Conservation (phyloP, 2,888 invertebrate species). For the Thera obeliscata region DNA sequence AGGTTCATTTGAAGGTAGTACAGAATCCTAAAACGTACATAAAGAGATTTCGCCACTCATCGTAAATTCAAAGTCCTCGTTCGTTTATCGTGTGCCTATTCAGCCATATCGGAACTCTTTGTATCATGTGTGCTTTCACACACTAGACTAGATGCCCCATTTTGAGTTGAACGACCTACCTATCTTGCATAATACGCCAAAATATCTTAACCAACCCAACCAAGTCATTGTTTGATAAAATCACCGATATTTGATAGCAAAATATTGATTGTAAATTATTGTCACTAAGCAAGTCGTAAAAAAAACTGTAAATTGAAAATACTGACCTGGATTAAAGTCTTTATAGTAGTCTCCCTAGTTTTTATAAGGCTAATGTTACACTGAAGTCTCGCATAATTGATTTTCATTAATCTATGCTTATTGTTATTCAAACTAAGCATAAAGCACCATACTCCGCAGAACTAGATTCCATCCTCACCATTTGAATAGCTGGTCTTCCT, state of each 20-base stretch:
- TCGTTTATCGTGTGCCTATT: constrained; percentile 63
- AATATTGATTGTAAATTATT: constrained; percentile 38
- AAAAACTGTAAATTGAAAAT: too few species aligned
- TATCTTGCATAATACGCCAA: constrained; percentile 59
- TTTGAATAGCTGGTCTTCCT: too few species aligned
- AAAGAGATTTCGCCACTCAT: constrained; percentile 58
- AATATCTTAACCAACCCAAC: constrained; percentile 46
- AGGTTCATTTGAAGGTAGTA: neutral
- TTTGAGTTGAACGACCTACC: constrained; percentile 72
- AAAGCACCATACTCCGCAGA: too few species aligned
- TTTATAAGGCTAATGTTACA: too few species aligned
- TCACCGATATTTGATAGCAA: constrained; percentile 44
- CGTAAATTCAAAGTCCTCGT: constrained; percentile 58
- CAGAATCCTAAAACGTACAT: constrained; percentile 38
- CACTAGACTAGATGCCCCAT: constrained; percentile 56
- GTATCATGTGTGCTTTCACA: constrained; percentile 63
- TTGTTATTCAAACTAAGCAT: too few species aligned
- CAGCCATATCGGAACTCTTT: constrained; percentile 59
- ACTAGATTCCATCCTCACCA: too few species aligned
- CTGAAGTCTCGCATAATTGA: too few species aligned
- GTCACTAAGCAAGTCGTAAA: constrained; percentile 17
- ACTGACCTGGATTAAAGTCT: too few species aligned
- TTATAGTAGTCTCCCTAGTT: too few species aligned
- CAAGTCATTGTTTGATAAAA: constrained; percentile 64
- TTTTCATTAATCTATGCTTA: too few species aligned